These are phyloP conservation scores for Melanostoma mellinum DNA, from an alignment of 2,888 invertebrate species.

Conservation along the genomic window DNA sequence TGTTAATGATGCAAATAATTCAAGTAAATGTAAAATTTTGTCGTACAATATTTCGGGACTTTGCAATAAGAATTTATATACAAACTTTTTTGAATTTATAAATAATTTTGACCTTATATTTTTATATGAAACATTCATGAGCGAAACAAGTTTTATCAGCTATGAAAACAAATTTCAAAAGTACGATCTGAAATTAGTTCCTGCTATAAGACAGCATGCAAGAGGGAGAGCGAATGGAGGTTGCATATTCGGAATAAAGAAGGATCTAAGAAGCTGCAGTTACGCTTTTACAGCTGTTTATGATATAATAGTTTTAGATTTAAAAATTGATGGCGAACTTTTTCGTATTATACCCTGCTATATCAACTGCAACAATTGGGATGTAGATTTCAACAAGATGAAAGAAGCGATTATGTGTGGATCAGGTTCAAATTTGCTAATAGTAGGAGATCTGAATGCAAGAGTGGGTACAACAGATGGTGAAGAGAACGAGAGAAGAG, in stretches of 20 bases:
- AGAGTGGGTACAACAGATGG: constrained; percentile 12
- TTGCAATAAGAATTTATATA: too few species aligned
- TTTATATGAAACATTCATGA: neutral
- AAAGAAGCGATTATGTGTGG: neutral
- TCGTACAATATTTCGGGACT: too few species aligned
- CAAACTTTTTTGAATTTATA: too few species aligned
- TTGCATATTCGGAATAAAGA: constrained; percentile 8
- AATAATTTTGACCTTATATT: too few species aligned
- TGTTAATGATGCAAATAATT: constrained; percentile 4
- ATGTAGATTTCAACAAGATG: constrained; percentile 8
- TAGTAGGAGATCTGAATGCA: constrained; percentile 6
- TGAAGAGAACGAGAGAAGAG: constrained; percentile 8
- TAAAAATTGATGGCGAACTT: too few species aligned
- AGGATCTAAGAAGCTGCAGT: neutral
- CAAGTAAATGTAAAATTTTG: too few species aligned
- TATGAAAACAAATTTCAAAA: constrained; percentile 6
- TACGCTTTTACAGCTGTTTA: too few species aligned
- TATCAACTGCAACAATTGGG: constrained; percentile 12
- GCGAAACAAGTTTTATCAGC: constrained; percentile 3
- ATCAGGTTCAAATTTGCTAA: constrained; percentile 2
- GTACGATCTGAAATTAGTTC: neutral
- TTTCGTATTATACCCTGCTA: neutral
- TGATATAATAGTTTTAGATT: too few species aligned
- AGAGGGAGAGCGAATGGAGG: constrained; percentile 8
- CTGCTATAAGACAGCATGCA: constrained; percentile 10